Conservation (phyloP, 2,888 invertebrate genomes). For the Xanthorhoe spadicearia region DNA sequence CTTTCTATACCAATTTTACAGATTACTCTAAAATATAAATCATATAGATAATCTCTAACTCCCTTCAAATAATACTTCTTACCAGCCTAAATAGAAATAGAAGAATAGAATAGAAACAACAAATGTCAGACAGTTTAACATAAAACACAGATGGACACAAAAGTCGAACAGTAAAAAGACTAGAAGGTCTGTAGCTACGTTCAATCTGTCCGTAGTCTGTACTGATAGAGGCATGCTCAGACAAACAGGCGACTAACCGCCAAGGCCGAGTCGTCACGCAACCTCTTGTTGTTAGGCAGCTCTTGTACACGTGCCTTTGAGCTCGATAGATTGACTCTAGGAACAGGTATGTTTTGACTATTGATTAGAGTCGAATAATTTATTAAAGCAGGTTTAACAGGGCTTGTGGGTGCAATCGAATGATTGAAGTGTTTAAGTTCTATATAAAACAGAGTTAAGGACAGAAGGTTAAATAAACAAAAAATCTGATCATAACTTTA, state of each 20-base stretch:
- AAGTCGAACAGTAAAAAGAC: no score
- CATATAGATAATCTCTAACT: no score
- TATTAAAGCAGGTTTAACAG: neutral
- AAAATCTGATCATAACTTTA: neutral
- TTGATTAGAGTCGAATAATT: slow-evolving; percentile 5
- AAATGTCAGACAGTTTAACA: no score
- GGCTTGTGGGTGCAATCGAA: neutral
- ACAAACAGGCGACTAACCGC: slow-evolving; percentile 26
- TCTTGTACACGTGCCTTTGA: slow-evolving; percentile 13
- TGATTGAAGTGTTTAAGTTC: neutral
- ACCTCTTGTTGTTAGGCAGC: slow-evolving; percentile 29
- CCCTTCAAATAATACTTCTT: no score
- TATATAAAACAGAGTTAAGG: neutral
- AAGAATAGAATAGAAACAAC: no score
- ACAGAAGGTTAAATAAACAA: neutral
- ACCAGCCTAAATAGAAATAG: no score
- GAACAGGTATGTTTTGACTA: slow-evolving; percentile 4
- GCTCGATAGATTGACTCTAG: slow-evolving; percentile 8
- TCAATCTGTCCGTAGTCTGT: slow-evolving; percentile 17
- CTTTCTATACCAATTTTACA: no score
- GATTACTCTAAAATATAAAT: no score
- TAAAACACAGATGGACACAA: no score
- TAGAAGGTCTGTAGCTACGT: neutral
- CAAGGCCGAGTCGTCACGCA: slow-evolving; percentile 31
- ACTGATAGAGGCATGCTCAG: slow-evolving; percentile 22